phyloP scores from a whole-genome alignment of 1,140 invertebrate species.

The Drosophila willistoni region DNA sequence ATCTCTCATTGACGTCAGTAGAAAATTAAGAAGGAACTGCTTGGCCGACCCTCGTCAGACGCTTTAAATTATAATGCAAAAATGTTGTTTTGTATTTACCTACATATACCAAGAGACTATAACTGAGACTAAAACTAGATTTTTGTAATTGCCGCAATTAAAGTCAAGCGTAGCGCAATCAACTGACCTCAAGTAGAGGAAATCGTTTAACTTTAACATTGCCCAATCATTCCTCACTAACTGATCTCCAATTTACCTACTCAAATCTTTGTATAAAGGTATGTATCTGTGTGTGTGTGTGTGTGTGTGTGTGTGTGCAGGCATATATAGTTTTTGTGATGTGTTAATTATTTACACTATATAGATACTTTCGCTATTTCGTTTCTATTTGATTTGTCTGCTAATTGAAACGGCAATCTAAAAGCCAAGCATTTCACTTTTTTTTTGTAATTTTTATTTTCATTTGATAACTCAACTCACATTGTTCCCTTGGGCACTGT shows the following conservation, averaged over 20 bases:
- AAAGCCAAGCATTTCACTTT: constrained; percentile 61
- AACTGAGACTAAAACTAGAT: constrained; percentile 33
- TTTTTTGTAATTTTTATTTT: constrained; percentile 17
- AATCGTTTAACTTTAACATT: constrained; percentile 47
- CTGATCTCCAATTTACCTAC: background rate
- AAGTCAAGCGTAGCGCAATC: constrained; percentile 29
- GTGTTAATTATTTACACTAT: constrained; percentile 2
- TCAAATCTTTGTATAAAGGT: background rate
- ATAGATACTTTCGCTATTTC: constrained; percentile 15
- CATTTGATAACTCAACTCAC: constrained; percentile 88
- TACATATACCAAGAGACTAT: background rate
- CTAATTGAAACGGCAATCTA: constrained; percentile 57
- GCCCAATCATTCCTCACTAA: constrained; percentile 19
- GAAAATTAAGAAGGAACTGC: constrained; percentile 28
- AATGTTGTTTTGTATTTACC: constrained; percentile 68
- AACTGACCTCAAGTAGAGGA: constrained; percentile 62
- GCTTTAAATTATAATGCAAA: constrained; percentile 67
- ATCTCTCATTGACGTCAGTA: constrained; percentile 52
- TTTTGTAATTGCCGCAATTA: constrained; percentile 64
- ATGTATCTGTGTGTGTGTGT: too few relatives aligned
- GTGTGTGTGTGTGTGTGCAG: too few relatives aligned
- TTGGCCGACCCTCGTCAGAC: constrained; percentile 37
- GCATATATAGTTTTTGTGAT: background rate
- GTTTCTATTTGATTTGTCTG: constrained; percentile 71
- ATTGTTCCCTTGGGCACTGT: constrained; percentile 95